These are phyloP conservation scores for Micrasema longulum DNA, from an alignment of 1,140 invertebrate species.

Conservation along the genomic window DNA sequence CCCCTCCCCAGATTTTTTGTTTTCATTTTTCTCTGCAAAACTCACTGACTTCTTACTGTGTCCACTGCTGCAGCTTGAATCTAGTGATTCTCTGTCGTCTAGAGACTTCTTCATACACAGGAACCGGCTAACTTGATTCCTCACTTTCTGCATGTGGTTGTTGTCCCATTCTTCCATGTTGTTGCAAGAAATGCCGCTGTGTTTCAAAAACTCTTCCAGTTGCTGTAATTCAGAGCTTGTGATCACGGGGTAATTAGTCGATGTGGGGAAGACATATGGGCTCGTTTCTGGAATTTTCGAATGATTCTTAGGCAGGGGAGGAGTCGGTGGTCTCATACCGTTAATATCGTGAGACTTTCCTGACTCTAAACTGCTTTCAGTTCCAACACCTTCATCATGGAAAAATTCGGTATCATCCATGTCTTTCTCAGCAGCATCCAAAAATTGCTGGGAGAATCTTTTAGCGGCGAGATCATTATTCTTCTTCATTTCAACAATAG, in stretches of 20 bases:
- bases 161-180: slow-evolving; percentile 76
- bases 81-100: slow-evolving; percentile 73
- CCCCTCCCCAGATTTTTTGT: slow-evolving; percentile 57
- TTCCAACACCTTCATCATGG: slow-evolving; percentile 67
- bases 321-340: slow-evolving; percentile 65
- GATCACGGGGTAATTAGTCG: slow-evolving; percentile 59
- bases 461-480: slow-evolving; percentile 73
- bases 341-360: slow-evolving; percentile 69
- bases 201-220: slow-evolving; percentile 79
- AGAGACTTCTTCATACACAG: slow-evolving; percentile 74
- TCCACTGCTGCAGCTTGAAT: slow-evolving; percentile 77
- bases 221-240: slow-evolving; percentile 76
- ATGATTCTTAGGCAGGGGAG: slow-evolving; percentile 64
- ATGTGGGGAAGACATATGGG: slow-evolving; percentile 55
- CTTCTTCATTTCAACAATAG: slow-evolving; percentile 69
- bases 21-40: slow-evolving; percentile 65
- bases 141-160: slow-evolving; percentile 74
- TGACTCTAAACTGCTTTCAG: slow-evolving; percentile 67
- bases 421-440: slow-evolving; percentile 66
- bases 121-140: slow-evolving; percentile 77
- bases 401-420: slow-evolving; percentile 67
- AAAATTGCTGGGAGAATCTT: slow-evolving; percentile 66
- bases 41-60: slow-evolving; percentile 72
- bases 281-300: slow-evolving; percentile 52
- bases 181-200: slow-evolving; percentile 76